Base-by-base conservation (phyloP, 2,888 invertebrate species). In the Biston stratarius region DNA sequence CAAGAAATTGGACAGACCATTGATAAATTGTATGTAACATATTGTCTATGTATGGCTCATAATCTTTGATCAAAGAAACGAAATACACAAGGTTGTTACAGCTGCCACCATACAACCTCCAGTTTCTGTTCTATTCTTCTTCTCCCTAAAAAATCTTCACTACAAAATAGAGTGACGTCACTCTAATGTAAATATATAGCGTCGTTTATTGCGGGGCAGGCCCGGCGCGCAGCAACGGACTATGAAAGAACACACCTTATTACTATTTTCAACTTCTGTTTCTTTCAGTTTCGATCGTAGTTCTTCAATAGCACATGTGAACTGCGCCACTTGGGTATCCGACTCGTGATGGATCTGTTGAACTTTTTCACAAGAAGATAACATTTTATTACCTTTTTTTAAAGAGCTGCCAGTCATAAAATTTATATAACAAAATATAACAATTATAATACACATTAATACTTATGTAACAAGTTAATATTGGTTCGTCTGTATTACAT, bases 261-360 rank as follows among this genome's bases (percentile, higher is more conserved):
- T 91, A 53, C 78, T 83, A 66, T 88, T 81, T 38, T 89, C 86
- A 0, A 74, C 69, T 74, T 92, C 90, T 72, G 83, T 82, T 44
- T 92, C 90, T 59, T 80, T 87, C 40, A 88, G 77, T 70, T 89
- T 90, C 42, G 80, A 83, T 59, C 86, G 81, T 10, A 92, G 72
- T 67, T 93, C 93, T 77, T 92, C 92, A 8, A 90, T 84, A 34
- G 83, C 82, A 67, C 91, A 93, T 0, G 85, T 84, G 69, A 87
- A 86, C 63, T 92, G 91, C 0, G 92, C 93, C 65, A 90, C 79
- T 75, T 91, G 86, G 0, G 91, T 91, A 44, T 93, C 93, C 5
- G 85, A 85, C 45, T 91, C 90, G 48, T 87, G 82, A 65, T 88
- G 89, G 24, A 87, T 78, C 82, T 91, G 89, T 79, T 89, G 87